Evolutionary conservation across 2,888 invertebrate species (phyloP).

Genomic region (Labia minor): DNA sequence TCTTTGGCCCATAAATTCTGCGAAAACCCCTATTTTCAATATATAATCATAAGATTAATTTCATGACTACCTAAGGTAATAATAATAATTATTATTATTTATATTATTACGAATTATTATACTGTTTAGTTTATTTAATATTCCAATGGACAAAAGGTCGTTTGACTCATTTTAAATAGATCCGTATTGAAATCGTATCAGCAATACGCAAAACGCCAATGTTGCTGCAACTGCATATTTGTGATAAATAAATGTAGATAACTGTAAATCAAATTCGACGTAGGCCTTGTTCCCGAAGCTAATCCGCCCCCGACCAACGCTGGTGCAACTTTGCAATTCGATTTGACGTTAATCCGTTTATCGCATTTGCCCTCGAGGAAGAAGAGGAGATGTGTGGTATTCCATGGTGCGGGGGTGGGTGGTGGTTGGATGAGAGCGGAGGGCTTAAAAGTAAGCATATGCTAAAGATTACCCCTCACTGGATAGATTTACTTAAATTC

Average conservation of each 20-base stretch:
- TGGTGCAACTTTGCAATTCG: conserved; percentile 5
- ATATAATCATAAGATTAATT: too few species aligned
- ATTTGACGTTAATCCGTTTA: conserved; percentile 13
- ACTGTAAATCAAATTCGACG: background rate
- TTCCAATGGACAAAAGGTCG: background rate
- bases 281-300: background rate
- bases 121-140: too few species aligned
- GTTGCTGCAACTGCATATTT: conserved; percentile 13
- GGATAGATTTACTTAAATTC: too few species aligned
- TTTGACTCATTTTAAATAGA: background rate
- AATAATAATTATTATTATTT: too few species aligned
- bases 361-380: background rate
- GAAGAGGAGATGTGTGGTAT: too few species aligned
- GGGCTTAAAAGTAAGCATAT: conserved; percentile 9
- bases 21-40: too few species aligned
- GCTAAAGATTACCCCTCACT: background rate
- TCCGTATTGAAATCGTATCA: background rate
- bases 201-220: background rate
- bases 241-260: background rate
- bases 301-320: background rate
- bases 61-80: too few species aligned
- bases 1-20: too few species aligned
- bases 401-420: background rate
- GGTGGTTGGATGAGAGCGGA: background rate
- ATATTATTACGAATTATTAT: too few species aligned